A percentile compares a stretch with the other conserved stretches of the same genome.
Evolutionary conservation across 2,888 invertebrate genomes (phyloP).

Genomic region (Macrosiphum euphorbiae): DNA sequence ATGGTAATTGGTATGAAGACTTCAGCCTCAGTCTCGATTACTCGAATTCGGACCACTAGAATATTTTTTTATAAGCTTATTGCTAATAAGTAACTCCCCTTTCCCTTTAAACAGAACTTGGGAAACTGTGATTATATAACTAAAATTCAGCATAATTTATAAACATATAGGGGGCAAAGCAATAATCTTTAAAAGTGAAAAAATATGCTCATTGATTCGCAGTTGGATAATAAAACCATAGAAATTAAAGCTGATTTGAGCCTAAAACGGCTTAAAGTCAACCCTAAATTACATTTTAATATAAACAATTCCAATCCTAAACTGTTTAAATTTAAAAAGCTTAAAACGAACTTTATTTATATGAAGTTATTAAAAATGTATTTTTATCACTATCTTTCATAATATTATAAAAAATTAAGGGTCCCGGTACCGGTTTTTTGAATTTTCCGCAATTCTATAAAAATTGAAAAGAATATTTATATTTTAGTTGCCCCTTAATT

Average conservation of each 20-base stretch:
- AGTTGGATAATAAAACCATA: neutral
- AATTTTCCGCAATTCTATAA: no score
- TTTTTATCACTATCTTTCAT: neutral
- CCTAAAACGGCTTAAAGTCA: neutral
- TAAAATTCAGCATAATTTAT: neutral
- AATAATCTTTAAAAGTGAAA: neutral
- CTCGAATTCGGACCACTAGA: neutral
- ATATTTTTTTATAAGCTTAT: neutral
- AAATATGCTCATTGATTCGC: neutral
- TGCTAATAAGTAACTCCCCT: neutral
- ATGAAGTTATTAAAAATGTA: neutral
- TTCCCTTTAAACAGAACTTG: neutral
- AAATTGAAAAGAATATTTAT: no score
- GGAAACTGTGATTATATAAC: neutral
- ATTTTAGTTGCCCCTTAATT: no score
- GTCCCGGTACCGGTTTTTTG: no score
- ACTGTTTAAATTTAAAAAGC: neutral
- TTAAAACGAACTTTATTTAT: neutral
- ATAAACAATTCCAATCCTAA: neutral
- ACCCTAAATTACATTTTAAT: neutral
- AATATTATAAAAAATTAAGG: no score
- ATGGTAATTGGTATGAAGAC: neutral
- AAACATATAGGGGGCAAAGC: neutral
- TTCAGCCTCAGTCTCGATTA: neutral
- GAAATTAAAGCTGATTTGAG: neutral